A percentile compares a stretch with the other conserved stretches of the same genome.
Conservation (phyloP, 2,888 invertebrate species). For the Uropetala carovei region DNA sequence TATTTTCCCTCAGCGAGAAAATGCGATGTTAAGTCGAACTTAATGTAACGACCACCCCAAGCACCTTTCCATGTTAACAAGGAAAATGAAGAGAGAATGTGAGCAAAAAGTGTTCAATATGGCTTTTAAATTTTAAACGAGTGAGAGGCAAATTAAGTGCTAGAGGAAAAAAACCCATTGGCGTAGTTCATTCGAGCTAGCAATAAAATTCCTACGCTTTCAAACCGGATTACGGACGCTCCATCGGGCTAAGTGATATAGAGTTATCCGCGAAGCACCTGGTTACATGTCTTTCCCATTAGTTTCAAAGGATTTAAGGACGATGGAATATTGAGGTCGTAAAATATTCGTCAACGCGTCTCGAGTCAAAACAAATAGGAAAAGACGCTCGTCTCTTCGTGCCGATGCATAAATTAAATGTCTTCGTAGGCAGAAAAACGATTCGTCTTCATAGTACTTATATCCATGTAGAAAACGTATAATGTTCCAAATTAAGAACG, state of each 20-base stretch:
- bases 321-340: neutral
- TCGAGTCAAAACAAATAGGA: neutral
- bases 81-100: neutral
- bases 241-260: neutral
- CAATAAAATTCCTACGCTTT: constrained; percentile 8
- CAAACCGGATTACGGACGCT: constrained; percentile 21
- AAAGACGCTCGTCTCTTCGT: neutral
- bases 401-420: neutral
- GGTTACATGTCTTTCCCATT: constrained; percentile 12
- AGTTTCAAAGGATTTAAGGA: neutral
- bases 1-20: too few relatives aligned
- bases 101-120: neutral
- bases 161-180: neutral
- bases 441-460: neutral
- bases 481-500: too few relatives aligned
- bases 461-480: too few relatives aligned
- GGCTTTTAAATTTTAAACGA: constrained; percentile 12
- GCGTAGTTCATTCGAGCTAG: neutral
- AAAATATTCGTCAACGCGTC: constrained; percentile 4
- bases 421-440: neutral
- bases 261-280: constrained; percentile 4
- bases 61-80: neutral
- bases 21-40: neutral
- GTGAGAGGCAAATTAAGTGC: constrained; percentile 18
- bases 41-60: neutral